These are phyloP conservation scores for Eupeodes latifasciatus DNA, from an alignment of 2,888 invertebrate genomes.

Conservation along the genomic window DNA sequence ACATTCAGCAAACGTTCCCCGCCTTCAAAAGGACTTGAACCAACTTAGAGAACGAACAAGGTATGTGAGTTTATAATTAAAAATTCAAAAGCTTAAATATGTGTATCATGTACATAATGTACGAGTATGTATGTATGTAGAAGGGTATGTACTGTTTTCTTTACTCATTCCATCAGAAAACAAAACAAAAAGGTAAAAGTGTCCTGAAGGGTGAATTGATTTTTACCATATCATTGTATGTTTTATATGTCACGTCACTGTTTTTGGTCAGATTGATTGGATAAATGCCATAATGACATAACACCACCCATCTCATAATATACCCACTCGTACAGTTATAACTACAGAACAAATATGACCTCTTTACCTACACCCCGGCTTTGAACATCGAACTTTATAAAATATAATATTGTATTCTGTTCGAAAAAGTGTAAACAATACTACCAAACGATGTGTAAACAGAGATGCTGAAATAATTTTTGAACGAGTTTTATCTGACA, in stretches of 20 bases:
- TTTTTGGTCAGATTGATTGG: slow-evolving; percentile 69
- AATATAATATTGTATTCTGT: slow-evolving; percentile 23
- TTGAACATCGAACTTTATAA: slow-evolving; percentile 23
- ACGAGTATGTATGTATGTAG: too few relatives aligned
- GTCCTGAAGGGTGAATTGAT: slow-evolving; percentile 61
- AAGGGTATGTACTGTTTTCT: slow-evolving; percentile 39
- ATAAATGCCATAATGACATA: slow-evolving; percentile 72
- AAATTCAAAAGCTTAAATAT: slow-evolving; percentile 70
- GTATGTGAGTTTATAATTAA: slow-evolving; percentile 75
- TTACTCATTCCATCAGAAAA: not conserved
- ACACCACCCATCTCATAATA: slow-evolving; percentile 20
- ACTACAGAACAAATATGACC: not conserved
- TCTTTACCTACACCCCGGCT: slow-evolving; percentile 44
- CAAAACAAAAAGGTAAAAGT: not conserved
- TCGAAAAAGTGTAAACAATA: slow-evolving; percentile 36
- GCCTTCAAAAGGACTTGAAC: not conserved
- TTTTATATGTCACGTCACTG: slow-evolving; percentile 17
- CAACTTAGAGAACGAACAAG: not conserved
- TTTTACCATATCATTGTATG: slow-evolving; percentile 46
- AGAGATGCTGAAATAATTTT: slow-evolving; percentile 72
- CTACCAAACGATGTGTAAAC: slow-evolving; percentile 68
- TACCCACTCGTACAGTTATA: not conserved
- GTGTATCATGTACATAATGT: too few relatives aligned
- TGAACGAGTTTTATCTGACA: slow-evolving; percentile 62
- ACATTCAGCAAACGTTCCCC: slow-evolving; percentile 32